Conservation (phyloP, 2,113 vertebrate species). For the Oplegnathus fasciatus region DNA sequence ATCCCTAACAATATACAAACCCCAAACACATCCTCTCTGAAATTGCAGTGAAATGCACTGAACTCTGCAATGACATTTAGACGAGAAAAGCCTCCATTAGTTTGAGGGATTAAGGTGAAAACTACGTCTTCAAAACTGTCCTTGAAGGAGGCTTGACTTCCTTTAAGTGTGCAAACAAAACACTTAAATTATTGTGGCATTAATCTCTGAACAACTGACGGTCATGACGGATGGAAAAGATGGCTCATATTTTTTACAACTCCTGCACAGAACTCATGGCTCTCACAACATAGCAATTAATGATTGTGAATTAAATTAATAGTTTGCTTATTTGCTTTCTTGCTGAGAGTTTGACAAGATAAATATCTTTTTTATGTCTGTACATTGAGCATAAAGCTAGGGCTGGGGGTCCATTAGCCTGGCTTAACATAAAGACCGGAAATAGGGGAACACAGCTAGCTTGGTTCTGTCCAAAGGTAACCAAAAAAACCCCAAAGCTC, state of each 20-base stretch:
- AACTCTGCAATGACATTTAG: neutral
- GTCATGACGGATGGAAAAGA: neutral
- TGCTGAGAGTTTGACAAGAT: no score
- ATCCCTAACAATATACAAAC: neutral
- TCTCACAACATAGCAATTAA: neutral
- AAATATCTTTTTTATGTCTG: no score
- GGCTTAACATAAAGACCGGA: neutral
- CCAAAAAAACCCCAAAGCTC: no score
- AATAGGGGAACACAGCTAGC: no score
- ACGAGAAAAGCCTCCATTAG: neutral
- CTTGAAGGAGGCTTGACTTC: no score
- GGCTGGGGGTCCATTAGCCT: neutral
- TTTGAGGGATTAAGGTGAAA: slow-evolving; percentile 16
- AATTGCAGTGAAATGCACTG: neutral
- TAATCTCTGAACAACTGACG: neutral
- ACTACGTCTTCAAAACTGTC: neutral
- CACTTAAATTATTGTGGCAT: no score
- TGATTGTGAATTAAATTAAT: neutral
- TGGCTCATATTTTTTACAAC: neutral
- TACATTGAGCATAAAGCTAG: no score
- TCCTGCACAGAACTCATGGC: neutral
- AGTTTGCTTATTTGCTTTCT: no score
- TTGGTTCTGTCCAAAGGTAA: no score
- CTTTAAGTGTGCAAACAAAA: no score
- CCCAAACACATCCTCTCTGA: neutral